A percentile compares a stretch with the other conserved stretches of the same genome.
These are phyloP conservation scores for Temnopleurus reevesii DNA, from an alignment of 53 echinoderm and acorn worm species.

Conservation along the genomic window DNA sequence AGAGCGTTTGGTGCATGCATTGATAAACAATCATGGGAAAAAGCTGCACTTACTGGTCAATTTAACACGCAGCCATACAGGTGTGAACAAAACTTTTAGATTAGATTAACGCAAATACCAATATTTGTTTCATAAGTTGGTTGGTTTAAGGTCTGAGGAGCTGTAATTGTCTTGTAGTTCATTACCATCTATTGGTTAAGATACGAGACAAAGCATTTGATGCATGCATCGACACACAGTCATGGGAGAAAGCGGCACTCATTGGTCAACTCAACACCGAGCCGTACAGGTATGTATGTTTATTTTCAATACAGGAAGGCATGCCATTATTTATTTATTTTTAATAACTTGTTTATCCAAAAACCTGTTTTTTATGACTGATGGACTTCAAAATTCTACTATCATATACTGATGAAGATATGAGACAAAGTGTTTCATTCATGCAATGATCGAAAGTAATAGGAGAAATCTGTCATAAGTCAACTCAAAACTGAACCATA, in stretches of 20 bases:
- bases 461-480: constrained; percentile 10
- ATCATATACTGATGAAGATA: background rate
- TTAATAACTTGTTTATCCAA: no score
- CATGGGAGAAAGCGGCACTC: constrained; percentile 37
- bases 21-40: background rate
- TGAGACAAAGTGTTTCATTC: constrained; percentile 19
- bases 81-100: no score
- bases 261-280: constrained; percentile 28
- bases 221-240: constrained; percentile 27
- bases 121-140: no score
- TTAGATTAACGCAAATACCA: no score
- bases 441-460: background rate
- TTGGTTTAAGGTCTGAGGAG: no score
- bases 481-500: no score
- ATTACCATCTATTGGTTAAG: constrained; percentile 48
- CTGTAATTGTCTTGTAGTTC: background rate
- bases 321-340: no score
- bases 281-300: constrained; percentile 33
- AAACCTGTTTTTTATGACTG: no score
- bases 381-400: no score
- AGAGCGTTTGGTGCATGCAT: constrained; percentile 16
- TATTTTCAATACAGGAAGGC: no score
- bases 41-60: constrained; percentile 22
- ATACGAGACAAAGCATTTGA: constrained; percentile 50
- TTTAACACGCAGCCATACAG: constrained; percentile 1